These are phyloP conservation scores for Eilema caniola DNA, from an alignment of 2,888 invertebrate species.

Conservation along the genomic window DNA sequence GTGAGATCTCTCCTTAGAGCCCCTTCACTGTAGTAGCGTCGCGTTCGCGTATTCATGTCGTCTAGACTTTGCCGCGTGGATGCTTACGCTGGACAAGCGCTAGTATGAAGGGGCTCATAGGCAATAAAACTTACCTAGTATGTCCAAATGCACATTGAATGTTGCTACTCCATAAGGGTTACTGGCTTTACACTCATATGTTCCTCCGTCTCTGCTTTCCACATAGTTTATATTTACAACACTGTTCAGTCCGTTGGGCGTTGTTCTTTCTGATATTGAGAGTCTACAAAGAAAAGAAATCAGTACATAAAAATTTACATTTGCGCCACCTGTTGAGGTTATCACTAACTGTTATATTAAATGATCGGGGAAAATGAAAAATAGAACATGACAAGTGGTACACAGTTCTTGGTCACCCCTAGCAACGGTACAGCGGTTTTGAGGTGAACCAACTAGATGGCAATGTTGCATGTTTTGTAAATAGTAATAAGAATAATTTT, in stretches of 20 bases:
- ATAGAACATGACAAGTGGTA: no score
- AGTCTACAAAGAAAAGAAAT: constrained; percentile 60
- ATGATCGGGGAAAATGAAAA: neutral
- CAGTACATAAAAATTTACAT: neutral
- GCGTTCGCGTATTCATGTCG: no score
- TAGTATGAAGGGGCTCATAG: neutral
- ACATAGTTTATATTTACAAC: constrained; percentile 74
- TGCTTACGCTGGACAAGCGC: no score
- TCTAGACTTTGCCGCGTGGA: no score
- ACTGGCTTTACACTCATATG: constrained; percentile 80
- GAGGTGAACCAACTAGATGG: neutral
- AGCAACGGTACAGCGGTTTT: no score
- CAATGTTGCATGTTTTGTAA: neutral
- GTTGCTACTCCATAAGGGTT: constrained; percentile 80
- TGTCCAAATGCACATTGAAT: constrained; percentile 71
- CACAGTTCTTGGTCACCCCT: neutral
- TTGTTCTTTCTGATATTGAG: constrained; percentile 75
- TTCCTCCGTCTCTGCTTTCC: constrained; percentile 77
- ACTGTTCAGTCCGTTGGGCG: constrained; percentile 74
- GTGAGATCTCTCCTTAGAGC: no score
- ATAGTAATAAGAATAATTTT: neutral
- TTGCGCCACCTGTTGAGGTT: constrained; percentile 37
- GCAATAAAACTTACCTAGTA: constrained; percentile 68
- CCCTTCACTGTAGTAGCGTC: no score
- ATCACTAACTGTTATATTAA: neutral